Conservation (phyloP, 2,797 vertebrate species). For the Oreortyx pictus region DNA sequence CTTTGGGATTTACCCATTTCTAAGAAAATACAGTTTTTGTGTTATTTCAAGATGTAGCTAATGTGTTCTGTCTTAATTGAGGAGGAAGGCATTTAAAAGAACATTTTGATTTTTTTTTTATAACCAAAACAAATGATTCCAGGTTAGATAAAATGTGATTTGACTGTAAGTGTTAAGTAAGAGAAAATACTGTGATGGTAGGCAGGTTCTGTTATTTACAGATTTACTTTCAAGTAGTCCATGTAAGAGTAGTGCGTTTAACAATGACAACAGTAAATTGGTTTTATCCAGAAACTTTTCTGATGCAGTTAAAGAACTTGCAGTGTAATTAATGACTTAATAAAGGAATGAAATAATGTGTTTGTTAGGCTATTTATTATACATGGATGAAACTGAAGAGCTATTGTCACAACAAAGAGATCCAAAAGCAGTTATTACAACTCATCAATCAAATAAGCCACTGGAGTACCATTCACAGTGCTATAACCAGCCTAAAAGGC, state of each 20-base stretch:
- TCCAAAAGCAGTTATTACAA: background rate
- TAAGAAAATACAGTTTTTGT: background rate
- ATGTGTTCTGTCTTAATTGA: background rate
- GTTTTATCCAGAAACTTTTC: constrained; percentile 3
- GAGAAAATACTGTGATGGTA: background rate
- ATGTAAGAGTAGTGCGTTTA: background rate
- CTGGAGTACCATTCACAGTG: background rate
- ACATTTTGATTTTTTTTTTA: background rate
- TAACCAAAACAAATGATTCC: background rate
- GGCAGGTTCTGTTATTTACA: background rate
- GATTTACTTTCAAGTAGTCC: background rate
- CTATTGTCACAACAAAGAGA: background rate
- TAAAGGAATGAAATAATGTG: constrained; percentile 14
- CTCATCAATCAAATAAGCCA: background rate
- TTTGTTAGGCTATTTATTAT: constrained; percentile 19
- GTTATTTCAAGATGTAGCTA: background rate
- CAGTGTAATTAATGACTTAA: constrained; percentile 7
- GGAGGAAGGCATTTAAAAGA: background rate
- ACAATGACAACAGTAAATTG: background rate
- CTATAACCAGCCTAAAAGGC: background rate
- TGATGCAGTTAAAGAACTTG: constrained; percentile 4
- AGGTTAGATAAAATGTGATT: background rate
- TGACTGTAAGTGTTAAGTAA: background rate
- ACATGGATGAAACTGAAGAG: background rate
- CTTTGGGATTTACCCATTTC: background rate